Conservation (phyloP, 23 tunicate genomes). For the Diplosoma virens region DNA sequence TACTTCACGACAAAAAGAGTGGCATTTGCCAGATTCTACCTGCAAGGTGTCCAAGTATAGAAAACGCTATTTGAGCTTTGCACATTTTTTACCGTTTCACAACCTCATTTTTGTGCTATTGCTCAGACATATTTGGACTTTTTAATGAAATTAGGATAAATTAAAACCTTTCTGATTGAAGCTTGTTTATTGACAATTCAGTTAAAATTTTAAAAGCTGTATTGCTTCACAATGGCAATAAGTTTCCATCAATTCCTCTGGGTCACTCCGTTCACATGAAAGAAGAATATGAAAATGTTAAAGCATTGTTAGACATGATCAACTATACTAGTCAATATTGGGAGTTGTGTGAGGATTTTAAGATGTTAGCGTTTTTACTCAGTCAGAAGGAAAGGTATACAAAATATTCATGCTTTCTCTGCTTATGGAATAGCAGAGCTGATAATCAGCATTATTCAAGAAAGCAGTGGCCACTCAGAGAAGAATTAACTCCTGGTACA, state of each 20-base stretch:
- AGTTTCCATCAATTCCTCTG: constrained; percentile 1
- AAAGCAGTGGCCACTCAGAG: constrained; percentile 24
- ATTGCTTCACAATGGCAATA: constrained; percentile 1
- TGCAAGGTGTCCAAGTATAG: too few species aligned
- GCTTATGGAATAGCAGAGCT: too few species aligned
- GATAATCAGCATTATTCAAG: constrained; percentile 10
- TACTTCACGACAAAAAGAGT: constrained; percentile 11
- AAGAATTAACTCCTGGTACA: constrained; percentile 34
- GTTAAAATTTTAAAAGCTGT: constrained; percentile 11
- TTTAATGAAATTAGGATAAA: constrained; percentile 10
- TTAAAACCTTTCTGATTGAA: not conserved
- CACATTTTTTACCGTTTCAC: constrained; percentile 13
- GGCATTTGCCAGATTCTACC: constrained; percentile 25
- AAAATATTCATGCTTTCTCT: constrained; percentile 2
- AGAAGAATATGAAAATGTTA: constrained; percentile 25
- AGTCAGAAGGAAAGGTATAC: constrained; percentile 1
- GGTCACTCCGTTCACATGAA: constrained; percentile 29
- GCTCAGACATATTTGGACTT: constrained; percentile 19
- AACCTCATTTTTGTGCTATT: not conserved
- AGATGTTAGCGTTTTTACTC: constrained; percentile 16
- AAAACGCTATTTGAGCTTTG: too few species aligned
- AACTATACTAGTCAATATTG: constrained; percentile 6
- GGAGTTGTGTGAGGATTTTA: constrained; percentile 27
- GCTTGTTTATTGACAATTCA: constrained; percentile 21
- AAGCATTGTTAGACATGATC: constrained; percentile 26